phyloP scores from a whole-genome alignment of 2,888 invertebrate genomes.

The Scelioninae gen. 1 region DNA sequence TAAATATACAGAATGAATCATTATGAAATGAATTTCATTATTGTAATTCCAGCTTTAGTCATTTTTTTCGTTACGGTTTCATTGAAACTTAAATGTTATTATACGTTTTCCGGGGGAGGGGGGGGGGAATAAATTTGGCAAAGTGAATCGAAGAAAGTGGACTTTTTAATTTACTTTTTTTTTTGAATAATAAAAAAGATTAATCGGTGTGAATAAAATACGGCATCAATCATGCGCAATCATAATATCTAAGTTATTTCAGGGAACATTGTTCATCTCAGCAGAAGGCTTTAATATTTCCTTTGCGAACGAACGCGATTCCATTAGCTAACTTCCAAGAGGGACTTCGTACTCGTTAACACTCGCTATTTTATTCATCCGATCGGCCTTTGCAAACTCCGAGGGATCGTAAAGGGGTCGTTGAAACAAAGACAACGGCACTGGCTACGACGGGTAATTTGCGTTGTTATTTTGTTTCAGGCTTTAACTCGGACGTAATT shows the following conservation, averaged over 20 bases:
- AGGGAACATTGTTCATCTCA: conserved; percentile 65
- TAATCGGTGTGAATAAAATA: conserved; percentile 24
- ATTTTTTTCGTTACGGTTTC: too few relatives aligned
- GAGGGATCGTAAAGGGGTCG: conserved; percentile 69
- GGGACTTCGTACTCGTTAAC: conserved; percentile 79
- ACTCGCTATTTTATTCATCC: conserved; percentile 81
- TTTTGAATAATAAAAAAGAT: conserved; percentile 17
- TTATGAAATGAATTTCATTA: too few relatives aligned
- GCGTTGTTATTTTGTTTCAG: conserved; percentile 62
- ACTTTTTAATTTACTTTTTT: background rate
- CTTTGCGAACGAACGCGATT: conserved; percentile 78
- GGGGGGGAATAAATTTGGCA: too few relatives aligned
- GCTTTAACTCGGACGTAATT: conserved; percentile 40
- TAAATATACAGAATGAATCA: too few relatives aligned
- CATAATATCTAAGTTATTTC: conserved; percentile 60
- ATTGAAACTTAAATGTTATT: too few relatives aligned
- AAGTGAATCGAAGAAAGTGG: background rate
- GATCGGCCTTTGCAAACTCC: conserved; percentile 74
- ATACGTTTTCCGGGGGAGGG: too few relatives aligned
- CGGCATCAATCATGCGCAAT: conserved; percentile 49
- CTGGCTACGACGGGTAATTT: conserved; percentile 52
- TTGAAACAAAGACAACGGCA: conserved; percentile 66
- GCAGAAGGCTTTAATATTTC: conserved; percentile 79
- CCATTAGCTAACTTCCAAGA: conserved; percentile 80
- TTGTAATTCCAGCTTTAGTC: too few relatives aligned